Evolutionary conservation across 2,797 vertebrate species (phyloP).

Genomic region (Schizopygopsis pylzovi): DNA sequence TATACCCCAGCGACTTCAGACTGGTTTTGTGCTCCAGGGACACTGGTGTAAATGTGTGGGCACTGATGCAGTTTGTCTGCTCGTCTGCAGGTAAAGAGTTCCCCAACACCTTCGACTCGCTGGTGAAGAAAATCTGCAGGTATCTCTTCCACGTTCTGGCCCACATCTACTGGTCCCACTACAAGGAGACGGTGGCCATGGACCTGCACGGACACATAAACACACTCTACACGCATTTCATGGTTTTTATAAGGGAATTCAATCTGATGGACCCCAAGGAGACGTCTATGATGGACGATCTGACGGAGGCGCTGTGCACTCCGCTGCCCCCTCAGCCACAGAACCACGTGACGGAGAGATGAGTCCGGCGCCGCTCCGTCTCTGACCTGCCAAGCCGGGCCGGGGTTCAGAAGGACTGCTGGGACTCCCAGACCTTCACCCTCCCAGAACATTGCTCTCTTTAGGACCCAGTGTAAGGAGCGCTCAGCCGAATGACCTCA

Average conservation of each 20-base stretch:
- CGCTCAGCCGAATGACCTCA: constrained; percentile 62
- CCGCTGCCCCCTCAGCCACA: constrained; percentile 87
- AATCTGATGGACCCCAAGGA: constrained; percentile 99
- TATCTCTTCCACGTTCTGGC: constrained; percentile 97
- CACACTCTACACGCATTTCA: constrained; percentile 97
- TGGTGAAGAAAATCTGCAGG: constrained; percentile 98
- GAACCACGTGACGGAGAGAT: constrained; percentile 99
- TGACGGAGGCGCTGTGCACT: constrained; percentile 94
- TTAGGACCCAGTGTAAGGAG: constrained; percentile 55
- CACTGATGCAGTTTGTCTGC: not conserved
- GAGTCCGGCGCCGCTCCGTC: constrained; percentile 72
- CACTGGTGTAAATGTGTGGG: not conserved
- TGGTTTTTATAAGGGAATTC: constrained; percentile 98
- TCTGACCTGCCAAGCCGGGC: constrained; percentile 34
- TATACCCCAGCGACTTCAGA: too few relatives aligned
- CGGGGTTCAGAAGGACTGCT: constrained; percentile 46
- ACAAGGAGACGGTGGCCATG: constrained; percentile 96
- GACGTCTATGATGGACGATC: constrained; percentile 97
- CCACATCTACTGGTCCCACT: constrained; percentile 99
- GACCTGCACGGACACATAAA: constrained; percentile 99
- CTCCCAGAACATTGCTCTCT: constrained; percentile 61
- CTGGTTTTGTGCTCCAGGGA: too few relatives aligned
- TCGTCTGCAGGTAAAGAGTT: constrained; percentile 90
- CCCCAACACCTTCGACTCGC: constrained; percentile 93
- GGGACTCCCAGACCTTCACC: constrained; percentile 54